Evolutionary conservation across 1,140 invertebrate genomes (phyloP).

Genomic region (Drosophila leontia): DNA sequence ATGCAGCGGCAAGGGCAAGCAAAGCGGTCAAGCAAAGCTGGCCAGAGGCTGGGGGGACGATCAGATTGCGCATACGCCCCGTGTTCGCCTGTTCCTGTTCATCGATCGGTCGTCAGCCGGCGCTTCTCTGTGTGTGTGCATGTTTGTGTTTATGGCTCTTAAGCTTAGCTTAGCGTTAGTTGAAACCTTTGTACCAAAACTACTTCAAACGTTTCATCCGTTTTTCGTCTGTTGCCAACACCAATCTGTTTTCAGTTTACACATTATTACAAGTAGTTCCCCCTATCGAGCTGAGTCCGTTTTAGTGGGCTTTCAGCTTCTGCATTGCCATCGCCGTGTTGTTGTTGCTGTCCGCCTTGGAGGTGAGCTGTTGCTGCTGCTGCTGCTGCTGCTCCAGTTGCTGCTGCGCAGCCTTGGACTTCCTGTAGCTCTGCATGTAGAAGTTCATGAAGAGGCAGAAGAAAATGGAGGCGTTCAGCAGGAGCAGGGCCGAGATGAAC

Average conservation of each 20-base stretch:
- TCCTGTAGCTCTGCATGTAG: constrained; percentile 93
- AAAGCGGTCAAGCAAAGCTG: constrained; percentile 52
- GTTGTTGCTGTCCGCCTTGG: constrained; percentile 54
- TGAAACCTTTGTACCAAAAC: constrained; percentile 81
- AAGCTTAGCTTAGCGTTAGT: constrained; percentile 67
- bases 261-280: constrained; percentile 42
- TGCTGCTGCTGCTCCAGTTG: constrained; percentile 27
- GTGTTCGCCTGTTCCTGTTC: constrained; percentile 12
- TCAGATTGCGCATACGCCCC: constrained; percentile 51
- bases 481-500: constrained; percentile 90
- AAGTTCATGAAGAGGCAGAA: constrained; percentile 96
- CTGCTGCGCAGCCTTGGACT: constrained; percentile 70
- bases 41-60: constrained; percentile 23
- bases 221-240: constrained; percentile 63
- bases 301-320: constrained; percentile 69
- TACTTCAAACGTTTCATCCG: constrained; percentile 56
- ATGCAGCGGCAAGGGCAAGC: constrained; percentile 4
- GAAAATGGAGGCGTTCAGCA: constrained; percentile 96
- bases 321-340: constrained; percentile 36
- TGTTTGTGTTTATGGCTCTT: constrained; percentile 70
- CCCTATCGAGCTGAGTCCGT: constrained; percentile 32
- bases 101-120: constrained; percentile 28
- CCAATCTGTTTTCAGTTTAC: constrained; percentile 67
- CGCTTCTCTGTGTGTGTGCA: constrained; percentile 26
- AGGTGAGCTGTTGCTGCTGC: constrained; percentile 14